A percentile compares a stretch with the other conserved stretches of the same genome.
These are phyloP conservation scores for Austrolebias charrua DNA, from an alignment of 2,797 vertebrate genomes.

Conservation along the genomic window DNA sequence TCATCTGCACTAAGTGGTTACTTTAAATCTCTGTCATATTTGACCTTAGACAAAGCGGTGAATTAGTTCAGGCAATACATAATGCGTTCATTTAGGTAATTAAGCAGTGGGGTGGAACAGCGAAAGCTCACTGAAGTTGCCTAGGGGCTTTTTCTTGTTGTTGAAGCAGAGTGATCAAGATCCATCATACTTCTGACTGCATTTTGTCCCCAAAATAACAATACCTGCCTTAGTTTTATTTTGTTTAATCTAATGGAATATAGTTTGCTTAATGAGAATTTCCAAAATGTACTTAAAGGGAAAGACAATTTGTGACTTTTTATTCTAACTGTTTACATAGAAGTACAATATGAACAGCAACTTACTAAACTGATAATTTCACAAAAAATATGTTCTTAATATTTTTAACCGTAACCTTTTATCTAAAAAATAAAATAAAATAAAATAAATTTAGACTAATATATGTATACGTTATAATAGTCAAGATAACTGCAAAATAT, in stretches of 20 bases:
- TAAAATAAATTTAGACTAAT: too few relatives aligned
- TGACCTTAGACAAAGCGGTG: constrained; percentile 79
- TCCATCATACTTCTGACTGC: constrained; percentile 60
- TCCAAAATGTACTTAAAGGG: too few relatives aligned
- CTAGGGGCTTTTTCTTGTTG: constrained; percentile 65
- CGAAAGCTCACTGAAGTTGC: constrained; percentile 68
- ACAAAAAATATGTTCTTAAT: too few relatives aligned
- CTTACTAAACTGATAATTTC: too few relatives aligned
- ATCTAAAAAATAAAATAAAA: too few relatives aligned
- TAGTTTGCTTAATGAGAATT: too few relatives aligned
- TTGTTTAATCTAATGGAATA: neutral
- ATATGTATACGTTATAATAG: too few relatives aligned
- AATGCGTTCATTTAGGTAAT: constrained; percentile 83
- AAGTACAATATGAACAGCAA: too few relatives aligned
- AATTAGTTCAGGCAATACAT: constrained; percentile 79
- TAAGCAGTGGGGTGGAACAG: constrained; percentile 79
- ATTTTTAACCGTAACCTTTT: too few relatives aligned
- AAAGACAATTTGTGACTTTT: too few relatives aligned
- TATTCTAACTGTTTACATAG: too few relatives aligned
- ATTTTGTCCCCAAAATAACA: constrained; percentile 34
- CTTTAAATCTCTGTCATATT: constrained; percentile 79
- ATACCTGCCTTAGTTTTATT: neutral
- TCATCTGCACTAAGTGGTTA: constrained; percentile 55
- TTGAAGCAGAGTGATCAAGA: constrained; percentile 62
- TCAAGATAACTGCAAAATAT: too few relatives aligned